phyloP scores from a whole-genome alignment of 2,888 invertebrate genomes.

The Platerodrilus igneus region DNA sequence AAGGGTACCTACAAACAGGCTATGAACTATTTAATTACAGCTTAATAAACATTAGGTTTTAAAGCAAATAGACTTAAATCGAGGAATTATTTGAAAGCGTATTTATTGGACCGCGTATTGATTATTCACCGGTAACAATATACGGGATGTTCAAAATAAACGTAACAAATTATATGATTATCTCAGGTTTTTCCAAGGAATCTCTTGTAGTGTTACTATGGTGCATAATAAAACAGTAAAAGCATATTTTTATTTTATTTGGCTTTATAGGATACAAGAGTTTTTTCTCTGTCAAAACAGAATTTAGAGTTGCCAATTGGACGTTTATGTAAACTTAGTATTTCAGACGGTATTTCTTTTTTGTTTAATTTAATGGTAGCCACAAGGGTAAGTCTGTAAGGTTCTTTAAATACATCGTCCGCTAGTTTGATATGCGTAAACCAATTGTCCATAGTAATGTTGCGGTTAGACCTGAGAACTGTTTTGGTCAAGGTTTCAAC shows the following conservation, averaged over 20 bases:
- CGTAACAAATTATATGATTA: too few relatives aligned
- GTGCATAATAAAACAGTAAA: conserved; percentile 10
- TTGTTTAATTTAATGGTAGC: conserved; percentile 38
- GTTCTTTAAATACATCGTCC: conserved; percentile 32
- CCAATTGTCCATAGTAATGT: conserved; percentile 38
- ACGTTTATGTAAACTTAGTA: conserved; percentile 16
- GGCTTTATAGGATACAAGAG: conserved; percentile 12
- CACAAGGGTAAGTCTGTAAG: conserved; percentile 36
- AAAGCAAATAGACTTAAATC: too few relatives aligned
- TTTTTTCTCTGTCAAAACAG: conserved; percentile 15
- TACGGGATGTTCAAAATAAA: too few relatives aligned
- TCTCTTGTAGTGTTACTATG: neutral
- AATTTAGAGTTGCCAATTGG: conserved; percentile 9
- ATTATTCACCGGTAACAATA: too few relatives aligned
- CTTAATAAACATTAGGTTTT: too few relatives aligned
- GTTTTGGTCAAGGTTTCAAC: conserved; percentile 29
- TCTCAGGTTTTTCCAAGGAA: conserved; percentile 9
- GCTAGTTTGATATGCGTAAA: conserved; percentile 38
- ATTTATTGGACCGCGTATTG: too few relatives aligned
- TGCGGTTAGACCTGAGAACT: conserved; percentile 30
- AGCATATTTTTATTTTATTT: conserved; percentile 19
- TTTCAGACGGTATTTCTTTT: conserved; percentile 35
- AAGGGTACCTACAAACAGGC: too few relatives aligned
- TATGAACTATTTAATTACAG: too few relatives aligned
- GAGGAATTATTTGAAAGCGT: too few relatives aligned